Evolutionary conservation across 2,113 vertebrate species (phyloP).

Genomic region (Podiceps cristatus): DNA sequence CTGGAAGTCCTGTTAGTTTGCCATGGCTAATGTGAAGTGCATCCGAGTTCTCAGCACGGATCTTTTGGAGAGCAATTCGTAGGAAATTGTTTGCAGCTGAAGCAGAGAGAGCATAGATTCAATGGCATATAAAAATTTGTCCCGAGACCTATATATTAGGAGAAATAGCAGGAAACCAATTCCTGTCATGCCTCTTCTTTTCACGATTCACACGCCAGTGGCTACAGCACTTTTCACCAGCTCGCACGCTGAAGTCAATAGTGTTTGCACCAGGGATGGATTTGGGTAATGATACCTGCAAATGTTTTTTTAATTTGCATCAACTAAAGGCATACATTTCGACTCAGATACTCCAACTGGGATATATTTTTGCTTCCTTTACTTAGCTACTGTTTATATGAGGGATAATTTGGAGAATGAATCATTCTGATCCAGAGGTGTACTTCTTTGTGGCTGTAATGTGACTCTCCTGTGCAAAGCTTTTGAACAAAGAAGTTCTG

Average conservation of each 20-base stretch:
- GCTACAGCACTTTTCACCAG: background rate
- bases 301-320: background rate
- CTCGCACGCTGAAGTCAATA: accelerated
- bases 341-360: background rate
- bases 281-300: background rate
- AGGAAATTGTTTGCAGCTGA: background rate
- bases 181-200: background rate
- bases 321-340: background rate
- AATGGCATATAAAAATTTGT: background rate
- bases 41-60: background rate
- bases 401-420: background rate
- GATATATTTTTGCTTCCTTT: background rate
- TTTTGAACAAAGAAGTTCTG: background rate
- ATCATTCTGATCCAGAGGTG: background rate
- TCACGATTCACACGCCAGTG: accelerated
- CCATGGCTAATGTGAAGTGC: background rate
- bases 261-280: background rate
- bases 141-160: accelerated
- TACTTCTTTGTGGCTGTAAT: background rate
- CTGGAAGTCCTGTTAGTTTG: background rate
- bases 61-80: background rate
- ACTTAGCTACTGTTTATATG: background rate
- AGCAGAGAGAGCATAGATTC: background rate
- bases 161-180: background rate
- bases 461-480: background rate